phyloP scores from a whole-genome alignment of 2,113 vertebrate species.

The Halichoeres trimaculatus region DNA sequence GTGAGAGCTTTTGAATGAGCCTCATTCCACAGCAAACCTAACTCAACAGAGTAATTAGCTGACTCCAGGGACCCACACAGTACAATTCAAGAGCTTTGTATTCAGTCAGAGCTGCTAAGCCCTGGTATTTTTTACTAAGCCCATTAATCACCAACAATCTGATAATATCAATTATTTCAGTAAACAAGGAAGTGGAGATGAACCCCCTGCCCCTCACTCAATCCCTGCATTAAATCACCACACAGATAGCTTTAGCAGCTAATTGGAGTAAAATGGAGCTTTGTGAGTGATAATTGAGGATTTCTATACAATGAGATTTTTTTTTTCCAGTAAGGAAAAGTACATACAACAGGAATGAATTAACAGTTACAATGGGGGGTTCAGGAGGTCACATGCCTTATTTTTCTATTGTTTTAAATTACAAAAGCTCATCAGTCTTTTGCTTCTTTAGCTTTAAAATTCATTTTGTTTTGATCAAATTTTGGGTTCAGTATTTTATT shows the following conservation, averaged over 20 bases:
- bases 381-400: not conserved
- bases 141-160: slow-evolving; percentile 73
- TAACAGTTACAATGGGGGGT: not conserved
- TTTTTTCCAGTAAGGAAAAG: slow-evolving; percentile 21
- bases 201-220: slow-evolving; percentile 56
- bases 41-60: slow-evolving; percentile 59
- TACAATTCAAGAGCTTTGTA: slow-evolving; percentile 59
- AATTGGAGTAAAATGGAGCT: slow-evolving; percentile 75
- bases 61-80: slow-evolving; percentile 57
- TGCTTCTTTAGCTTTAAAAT: too few species aligned
- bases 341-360: slow-evolving; percentile 11
- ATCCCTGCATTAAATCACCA: slow-evolving; percentile 68
- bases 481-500: not conserved
- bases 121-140: slow-evolving; percentile 59
- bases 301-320: slow-evolving; percentile 47
- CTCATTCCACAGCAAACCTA: slow-evolving; percentile 28
- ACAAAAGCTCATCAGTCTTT: not conserved
- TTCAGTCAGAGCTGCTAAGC: slow-evolving; percentile 59
- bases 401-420: not conserved
- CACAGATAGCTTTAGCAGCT: slow-evolving; percentile 64
- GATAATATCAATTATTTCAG: slow-evolving; percentile 79
- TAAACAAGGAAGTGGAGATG: slow-evolving; percentile 73
- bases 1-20: slow-evolving; percentile 8
- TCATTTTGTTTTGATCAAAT: not conserved
- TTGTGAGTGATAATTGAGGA: slow-evolving; percentile 61